Evolutionary conservation across 1,140 invertebrate genomes (phyloP).

Genomic region (Eumaeus atala): DNA sequence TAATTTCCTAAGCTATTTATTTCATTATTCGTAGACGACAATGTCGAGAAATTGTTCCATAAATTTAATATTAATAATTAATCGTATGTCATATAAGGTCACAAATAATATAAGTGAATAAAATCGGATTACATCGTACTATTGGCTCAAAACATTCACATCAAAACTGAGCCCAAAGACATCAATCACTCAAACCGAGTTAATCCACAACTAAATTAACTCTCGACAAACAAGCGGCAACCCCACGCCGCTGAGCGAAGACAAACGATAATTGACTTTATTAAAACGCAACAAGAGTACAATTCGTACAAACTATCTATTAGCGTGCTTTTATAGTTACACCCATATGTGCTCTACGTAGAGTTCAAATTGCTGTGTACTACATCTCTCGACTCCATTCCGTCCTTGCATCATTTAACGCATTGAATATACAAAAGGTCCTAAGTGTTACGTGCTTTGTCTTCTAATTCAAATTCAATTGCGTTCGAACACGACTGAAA

Average conservation of each 20-base stretch:
- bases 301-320: slow-evolving; percentile 28
- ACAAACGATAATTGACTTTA: slow-evolving; percentile 39
- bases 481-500: no score
- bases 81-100: no score
- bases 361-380: background rate
- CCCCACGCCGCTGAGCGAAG: slow-evolving; percentile 33
- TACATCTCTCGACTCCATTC: slow-evolving; percentile 52
- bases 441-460: slow-evolving; percentile 17
- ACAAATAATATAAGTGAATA: background rate
- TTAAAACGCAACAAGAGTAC: slow-evolving; percentile 26
- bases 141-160: slow-evolving; percentile 16
- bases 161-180: slow-evolving; percentile 48
- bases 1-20: no score
- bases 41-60: no score
- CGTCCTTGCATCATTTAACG: slow-evolving; percentile 49
- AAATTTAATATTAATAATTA: no score
- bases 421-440: slow-evolving; percentile 21
- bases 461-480: no score
- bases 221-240: slow-evolving; percentile 44
- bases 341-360: background rate
- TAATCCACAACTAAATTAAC: slow-evolving; percentile 69
- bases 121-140: background rate
- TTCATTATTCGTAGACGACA: no score
- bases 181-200: slow-evolving; percentile 66
- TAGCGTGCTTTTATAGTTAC: background rate